Percentiles rank a stretch among this genome's conserved stretches.
Evolutionary conservation across 2,888 invertebrate species (phyloP).

Genomic region (Dioctria linearis): DNA sequence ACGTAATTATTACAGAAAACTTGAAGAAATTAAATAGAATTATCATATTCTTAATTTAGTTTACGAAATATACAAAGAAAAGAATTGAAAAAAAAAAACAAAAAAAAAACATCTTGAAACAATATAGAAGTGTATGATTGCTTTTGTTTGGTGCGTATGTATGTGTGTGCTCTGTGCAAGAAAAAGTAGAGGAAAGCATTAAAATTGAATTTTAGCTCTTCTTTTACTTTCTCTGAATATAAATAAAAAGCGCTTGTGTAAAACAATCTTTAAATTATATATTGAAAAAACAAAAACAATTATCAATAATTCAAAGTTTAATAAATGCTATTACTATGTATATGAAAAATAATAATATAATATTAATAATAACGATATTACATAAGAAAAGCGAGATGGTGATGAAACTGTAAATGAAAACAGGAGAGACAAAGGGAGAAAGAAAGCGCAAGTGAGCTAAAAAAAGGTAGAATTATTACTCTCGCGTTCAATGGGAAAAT

Average conservation of each 20-base stretch:
- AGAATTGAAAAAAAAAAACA: conserved; percentile 39
- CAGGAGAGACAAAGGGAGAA: background rate
- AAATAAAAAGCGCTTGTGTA: conserved; percentile 42
- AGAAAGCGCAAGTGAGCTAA: background rate
- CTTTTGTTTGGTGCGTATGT: conserved; percentile 27
- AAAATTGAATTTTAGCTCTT: conserved; percentile 11
- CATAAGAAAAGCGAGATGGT: conserved; percentile 11
- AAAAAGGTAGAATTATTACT: background rate
- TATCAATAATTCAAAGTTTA: conserved; percentile 10
- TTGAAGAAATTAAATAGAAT: conserved; percentile 39
- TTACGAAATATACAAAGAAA: conserved; percentile 26
- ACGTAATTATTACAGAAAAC: background rate
- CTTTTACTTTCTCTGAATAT: conserved; percentile 28
- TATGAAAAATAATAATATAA: background rate
- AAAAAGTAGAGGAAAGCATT: conserved; percentile 18
- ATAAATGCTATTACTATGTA: background rate
- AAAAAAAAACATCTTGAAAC: background rate
- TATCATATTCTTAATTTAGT: conserved; percentile 44
- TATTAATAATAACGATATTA: conserved; percentile 1
- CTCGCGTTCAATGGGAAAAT: conserved; percentile 1
- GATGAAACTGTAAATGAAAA: conserved; percentile 20
- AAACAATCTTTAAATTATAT: conserved; percentile 45
- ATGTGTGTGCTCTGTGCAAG: conserved; percentile 28
- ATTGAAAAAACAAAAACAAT: background rate
- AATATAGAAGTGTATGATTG: conserved; percentile 31